Percentiles rank a stretch among this genome's conserved stretches.
These are phyloP conservation scores for Aricia artaxerxes DNA, from an alignment of 2,888 invertebrate genomes.

Conservation along the genomic window DNA sequence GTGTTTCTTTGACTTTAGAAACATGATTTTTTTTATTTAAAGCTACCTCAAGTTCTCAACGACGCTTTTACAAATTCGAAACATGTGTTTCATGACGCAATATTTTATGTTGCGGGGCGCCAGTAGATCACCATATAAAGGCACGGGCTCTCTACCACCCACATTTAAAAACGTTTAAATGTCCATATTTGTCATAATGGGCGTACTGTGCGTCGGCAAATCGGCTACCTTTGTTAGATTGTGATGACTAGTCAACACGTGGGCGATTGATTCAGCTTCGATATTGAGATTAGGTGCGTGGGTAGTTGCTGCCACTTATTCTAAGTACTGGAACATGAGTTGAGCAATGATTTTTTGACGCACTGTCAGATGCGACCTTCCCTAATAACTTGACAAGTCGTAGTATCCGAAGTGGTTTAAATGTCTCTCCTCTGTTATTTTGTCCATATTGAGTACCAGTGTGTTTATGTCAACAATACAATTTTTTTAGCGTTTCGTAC, in stretches of 20 bases:
- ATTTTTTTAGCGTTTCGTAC: too few relatives aligned
- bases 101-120: constrained; percentile 14
- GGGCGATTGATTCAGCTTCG: constrained; percentile 76
- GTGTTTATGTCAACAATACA: neutral
- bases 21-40: neutral
- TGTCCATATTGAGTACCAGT: neutral
- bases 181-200: constrained; percentile 74
- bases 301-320: constrained; percentile 60
- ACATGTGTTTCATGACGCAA: constrained; percentile 27
- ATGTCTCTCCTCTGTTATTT: neutral
- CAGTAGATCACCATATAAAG: constrained; percentile 56
- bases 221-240: constrained; percentile 72
- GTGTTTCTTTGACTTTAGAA: neutral
- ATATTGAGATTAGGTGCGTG: constrained; percentile 68
- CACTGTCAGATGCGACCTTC: neutral
- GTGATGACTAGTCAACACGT: constrained; percentile 65
- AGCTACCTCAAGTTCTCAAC: neutral
- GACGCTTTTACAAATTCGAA: neutral
- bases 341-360: constrained; percentile 23
- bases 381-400: neutral
- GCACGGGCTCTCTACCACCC: constrained; percentile 65
- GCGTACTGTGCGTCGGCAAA: constrained; percentile 69
- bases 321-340: constrained; percentile 37
- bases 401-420: neutral
- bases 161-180: constrained; percentile 63